Conservation (phyloP, 2,797 vertebrate species). For the Sebastes paucispinis region DNA sequence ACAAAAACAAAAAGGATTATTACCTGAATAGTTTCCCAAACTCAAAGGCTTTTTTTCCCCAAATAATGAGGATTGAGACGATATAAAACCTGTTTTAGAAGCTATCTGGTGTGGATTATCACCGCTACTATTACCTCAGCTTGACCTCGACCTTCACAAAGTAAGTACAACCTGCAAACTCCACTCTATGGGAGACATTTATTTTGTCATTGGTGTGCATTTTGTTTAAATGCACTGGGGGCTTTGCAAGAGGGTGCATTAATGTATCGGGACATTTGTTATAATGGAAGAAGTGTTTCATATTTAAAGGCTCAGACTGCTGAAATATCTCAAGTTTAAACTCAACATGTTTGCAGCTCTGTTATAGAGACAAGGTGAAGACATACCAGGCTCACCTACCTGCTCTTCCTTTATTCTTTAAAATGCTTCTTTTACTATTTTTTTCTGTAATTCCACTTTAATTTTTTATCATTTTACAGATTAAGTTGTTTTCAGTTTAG, state of each 20-base stretch:
- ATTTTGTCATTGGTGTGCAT: background rate
- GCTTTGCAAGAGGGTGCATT: background rate
- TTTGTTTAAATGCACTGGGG: background rate
- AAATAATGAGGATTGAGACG: conserved; percentile 74
- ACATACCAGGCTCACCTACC: background rate
- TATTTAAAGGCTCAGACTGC: background rate
- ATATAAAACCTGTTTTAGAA: conserved; percentile 65
- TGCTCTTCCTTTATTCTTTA: background rate
- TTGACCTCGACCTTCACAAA: conserved; percentile 83
- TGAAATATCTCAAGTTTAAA: conserved; percentile 18
- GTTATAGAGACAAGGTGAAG: background rate
- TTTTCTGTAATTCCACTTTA: background rate
- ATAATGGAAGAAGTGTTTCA: background rate
- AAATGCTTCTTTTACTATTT: rapidly evolving
- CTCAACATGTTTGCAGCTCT: background rate
- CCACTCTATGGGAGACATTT: background rate
- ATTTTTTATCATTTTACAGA: background rate
- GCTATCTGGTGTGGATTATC: conserved; percentile 81
- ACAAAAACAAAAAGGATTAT: conserved; percentile 37
- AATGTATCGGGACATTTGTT: background rate
- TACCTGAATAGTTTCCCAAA: conserved; percentile 38
- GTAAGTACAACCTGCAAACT: conserved; percentile 74
- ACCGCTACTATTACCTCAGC: conserved; percentile 78
- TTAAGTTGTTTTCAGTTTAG: background rate
- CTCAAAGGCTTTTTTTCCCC: conserved; percentile 66